Evolutionary conservation across 2,888 invertebrate species (phyloP).

Genomic region (Ennomos erosarius): DNA sequence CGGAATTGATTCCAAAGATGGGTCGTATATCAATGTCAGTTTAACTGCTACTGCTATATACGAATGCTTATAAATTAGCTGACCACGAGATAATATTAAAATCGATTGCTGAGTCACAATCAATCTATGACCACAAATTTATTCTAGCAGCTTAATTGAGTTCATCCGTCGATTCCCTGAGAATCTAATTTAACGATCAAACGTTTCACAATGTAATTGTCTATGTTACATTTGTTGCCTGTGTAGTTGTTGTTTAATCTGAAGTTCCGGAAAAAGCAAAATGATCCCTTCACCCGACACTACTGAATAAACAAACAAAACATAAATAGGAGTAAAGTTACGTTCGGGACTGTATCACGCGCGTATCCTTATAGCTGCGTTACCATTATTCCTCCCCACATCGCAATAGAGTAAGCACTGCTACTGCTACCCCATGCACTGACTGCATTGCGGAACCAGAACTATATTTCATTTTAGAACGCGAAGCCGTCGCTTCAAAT

Average conservation of each 20-base stretch:
- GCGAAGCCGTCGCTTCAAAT: slow-evolving; percentile 71
- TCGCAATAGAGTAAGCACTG: slow-evolving; percentile 14
- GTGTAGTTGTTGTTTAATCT: slow-evolving; percentile 4
- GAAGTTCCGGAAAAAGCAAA: slow-evolving; percentile 15
- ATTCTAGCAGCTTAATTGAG: slow-evolving; percentile 35
- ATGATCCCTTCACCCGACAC: slow-evolving; percentile 22
- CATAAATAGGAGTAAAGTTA: slow-evolving; percentile 38
- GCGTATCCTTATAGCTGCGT: slow-evolving; percentile 34
- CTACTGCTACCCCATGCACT: slow-evolving; percentile 73
- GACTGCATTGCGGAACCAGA: slow-evolving; percentile 82
- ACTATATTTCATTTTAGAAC: slow-evolving; percentile 80
- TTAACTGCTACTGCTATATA: neutral
- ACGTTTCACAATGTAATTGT: slow-evolving; percentile 21
- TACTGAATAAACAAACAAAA: slow-evolving; percentile 38
- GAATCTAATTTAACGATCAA: slow-evolving; percentile 26
- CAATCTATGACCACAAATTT: slow-evolving; percentile 33
- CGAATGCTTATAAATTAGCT: slow-evolving; percentile 4
- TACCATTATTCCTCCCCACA: slow-evolving; percentile 23
- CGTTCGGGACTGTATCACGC: slow-evolving; percentile 35
- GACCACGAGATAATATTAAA: slow-evolving; percentile 10
- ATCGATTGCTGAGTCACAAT: slow-evolving; percentile 34
- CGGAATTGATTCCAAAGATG: slow-evolving; percentile 7
- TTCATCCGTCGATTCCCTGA: slow-evolving; percentile 37
- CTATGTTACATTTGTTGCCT: slow-evolving; percentile 4
- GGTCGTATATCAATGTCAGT: neutral